Base-by-base conservation (phyloP, 2,113 vertebrate genomes). In the Salvelinus fontinalis region DNA sequence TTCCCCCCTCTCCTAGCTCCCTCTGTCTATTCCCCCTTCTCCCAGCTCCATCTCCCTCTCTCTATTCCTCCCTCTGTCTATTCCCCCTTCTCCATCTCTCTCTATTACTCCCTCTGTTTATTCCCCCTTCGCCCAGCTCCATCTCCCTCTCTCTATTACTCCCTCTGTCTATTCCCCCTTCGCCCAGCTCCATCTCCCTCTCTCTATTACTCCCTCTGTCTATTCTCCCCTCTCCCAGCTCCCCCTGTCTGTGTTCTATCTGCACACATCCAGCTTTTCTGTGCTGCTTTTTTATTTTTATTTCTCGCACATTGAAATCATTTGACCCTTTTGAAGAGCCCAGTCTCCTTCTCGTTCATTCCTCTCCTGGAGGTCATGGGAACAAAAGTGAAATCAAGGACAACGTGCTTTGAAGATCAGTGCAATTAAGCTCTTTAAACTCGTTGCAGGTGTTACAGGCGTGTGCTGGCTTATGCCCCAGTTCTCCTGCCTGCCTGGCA, bases 251-350 rank as follows among this genome's bases (percentile, higher is more conserved):
- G 31, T 34, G 6, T 59, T 67, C 67, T 44, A 29, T 27, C 11
- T 39, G 3, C 12, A 31, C 31, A 20, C 34, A 31, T 34, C 29
- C 66, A 13, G 9, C 29, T 16, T 14, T 3, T 67, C 13, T 27
- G 12, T 26, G 70, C 73, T 12, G 1, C 54, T 48, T 20, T 29
- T 74, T 80, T 69, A 67, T 76, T 78, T 51, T 68, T 51, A 20
- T 72, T 62, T 54, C 62, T 27, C 13, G 24, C 60, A 77, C 29
- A 18, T 44, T 71, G 76, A 57, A 60, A 14, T 73, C 39, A 65
- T 72, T 34, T 66, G 20, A 22, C 48, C 48, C 67, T 81, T 80
- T 80, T 86, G 67, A 86, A 86, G 79, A 65, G 26, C 9, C n/a
- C 20, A 54, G 18, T 68, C 68, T n/a, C 34, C 31, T 34, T 34